Evolutionary conservation across 2,888 invertebrate genomes (phyloP), one percentile per base, ranked within the genome.

Genomic region (Drosophila macrothrix): DNA sequence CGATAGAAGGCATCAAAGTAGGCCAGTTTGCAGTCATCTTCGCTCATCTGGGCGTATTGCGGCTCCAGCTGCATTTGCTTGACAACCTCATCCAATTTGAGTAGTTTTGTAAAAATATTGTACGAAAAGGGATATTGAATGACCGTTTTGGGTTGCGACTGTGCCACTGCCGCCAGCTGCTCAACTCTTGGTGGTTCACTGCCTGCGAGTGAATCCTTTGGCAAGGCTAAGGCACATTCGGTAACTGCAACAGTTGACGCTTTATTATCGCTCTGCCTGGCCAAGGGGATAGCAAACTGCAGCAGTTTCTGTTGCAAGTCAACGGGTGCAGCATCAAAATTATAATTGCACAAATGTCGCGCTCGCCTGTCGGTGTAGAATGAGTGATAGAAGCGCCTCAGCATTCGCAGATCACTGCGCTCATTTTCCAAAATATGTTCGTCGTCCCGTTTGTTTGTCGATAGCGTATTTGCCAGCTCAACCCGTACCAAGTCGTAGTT

Each of bases 1-100:
- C 56, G 64, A 33, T 82, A 82, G 58, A 82, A 82, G 0, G 74
- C 67, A 9, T 75, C 31, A 29, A 50, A 82, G 28, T 56, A 82
- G 19, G 43, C 41, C 6, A 16, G n/a, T 29, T 62, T 59, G 16
- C 82, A 82, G 1, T 67, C 64, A 1, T 54, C n/a, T 3, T 12
- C 55, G 3, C 33, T n/a, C 14, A 54, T 16, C 0, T 54, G 14
- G 0, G 70, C 50, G 9, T 75, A 82, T 3, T 52, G 9, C 3
- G 64, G 6, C 0, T 82, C 66, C 63, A 59, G 29, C 28, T 68
- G 56, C 81, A 82, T 82, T 62, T 72, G 56, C 9, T 25, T 28
- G 0, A 80, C 72, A 12, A 80, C 46, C 14, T 72, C 77, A 25
- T 82, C 62, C 35, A 82, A 25, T 3, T 64, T 10, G 1, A 82